A percentile compares a stretch with the other conserved stretches of the same genome.
These are phyloP conservation scores for Phycodurus eques DNA, from an alignment of 2,113 vertebrate genomes.

Conservation along the genomic window DNA sequence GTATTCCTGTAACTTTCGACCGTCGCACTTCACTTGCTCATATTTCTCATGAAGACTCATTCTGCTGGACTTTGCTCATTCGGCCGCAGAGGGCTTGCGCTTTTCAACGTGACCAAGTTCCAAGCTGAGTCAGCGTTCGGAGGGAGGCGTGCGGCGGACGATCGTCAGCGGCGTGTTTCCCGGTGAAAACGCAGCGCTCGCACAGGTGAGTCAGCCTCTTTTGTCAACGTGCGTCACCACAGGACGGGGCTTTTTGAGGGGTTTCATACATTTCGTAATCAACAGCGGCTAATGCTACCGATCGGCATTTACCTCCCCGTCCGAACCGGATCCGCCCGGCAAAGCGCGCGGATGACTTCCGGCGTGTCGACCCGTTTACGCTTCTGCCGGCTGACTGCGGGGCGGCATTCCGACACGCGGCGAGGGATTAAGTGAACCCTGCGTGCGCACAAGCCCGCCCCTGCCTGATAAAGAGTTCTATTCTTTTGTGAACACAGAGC, in stretches of 20 bases:
- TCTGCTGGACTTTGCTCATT: neutral
- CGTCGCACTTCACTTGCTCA: neutral
- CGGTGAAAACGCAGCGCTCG: neutral
- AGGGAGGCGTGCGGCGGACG: neutral
- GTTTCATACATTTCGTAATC: neutral
- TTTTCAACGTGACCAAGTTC: neutral
- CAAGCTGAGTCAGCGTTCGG: neutral
- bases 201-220: neutral
- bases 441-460: neutral
- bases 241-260: too few relatives aligned
- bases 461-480: neutral
- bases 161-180: neutral
- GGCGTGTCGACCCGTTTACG: conserved; percentile 37
- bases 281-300: too few relatives aligned
- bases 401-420: conserved; percentile 50
- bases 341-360: neutral
- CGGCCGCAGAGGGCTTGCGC: neutral
- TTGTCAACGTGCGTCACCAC: neutral
- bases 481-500: neutral
- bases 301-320: neutral
- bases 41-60: neutral
- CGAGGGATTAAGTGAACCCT: conserved; percentile 40
- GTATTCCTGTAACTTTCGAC: neutral
- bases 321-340: neutral
- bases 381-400: conserved; percentile 19